Base-by-base conservation (phyloP, 2,113 vertebrate genomes). In the Rhynchopsitta pachyrhyncha region DNA sequence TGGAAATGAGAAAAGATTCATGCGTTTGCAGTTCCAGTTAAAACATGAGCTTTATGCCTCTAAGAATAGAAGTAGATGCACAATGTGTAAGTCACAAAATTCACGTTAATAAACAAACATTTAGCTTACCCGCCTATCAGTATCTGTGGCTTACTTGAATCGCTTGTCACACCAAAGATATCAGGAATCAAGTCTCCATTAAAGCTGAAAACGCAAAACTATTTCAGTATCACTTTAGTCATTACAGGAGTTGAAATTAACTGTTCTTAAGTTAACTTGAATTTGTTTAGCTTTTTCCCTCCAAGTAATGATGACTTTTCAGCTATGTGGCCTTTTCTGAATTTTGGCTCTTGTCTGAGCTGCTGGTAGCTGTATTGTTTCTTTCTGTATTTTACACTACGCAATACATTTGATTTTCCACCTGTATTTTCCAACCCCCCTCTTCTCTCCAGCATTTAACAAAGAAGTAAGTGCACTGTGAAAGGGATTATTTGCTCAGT, bases 131-230 rank as follows among this genome's bases (percentile, higher is more conserved):
- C 90, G 94, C 97, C 97, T 17, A 97, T 95, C 23, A 99, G 82
- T 88, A 99, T 97, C 96, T 98, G 97, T 19, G 98, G 98, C n/a
- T 94, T 93, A 9, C 0, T 41, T 7, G 95, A 90, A 42, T 74
- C 95, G 18, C 89, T 97, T 25, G 98, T 98, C 46, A 97, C 84
- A 92, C 99, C 99, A 97, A 99, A 99, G 81, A 99, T 78, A 63
- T 99, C 99, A 92, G 99, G 99, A 96, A 99, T 98, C 98, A 99
- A 98, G 90, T 99, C 99, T 47, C 99, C 99, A 91, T 99, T 99
- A 95, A 99, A 99, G 97, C 99, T 99, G 97, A 79, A 97, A 98
- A 49, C 67, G 52, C 39, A 92, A 86, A 95, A 95, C 42, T 63
- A 9, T 57, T 78, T 91, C 39, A 80, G 15, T 5, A 37, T n/a